Evolutionary conservation across 2,797 vertebrate genomes (phyloP).

Genomic region (Malurus splendens): DNA sequence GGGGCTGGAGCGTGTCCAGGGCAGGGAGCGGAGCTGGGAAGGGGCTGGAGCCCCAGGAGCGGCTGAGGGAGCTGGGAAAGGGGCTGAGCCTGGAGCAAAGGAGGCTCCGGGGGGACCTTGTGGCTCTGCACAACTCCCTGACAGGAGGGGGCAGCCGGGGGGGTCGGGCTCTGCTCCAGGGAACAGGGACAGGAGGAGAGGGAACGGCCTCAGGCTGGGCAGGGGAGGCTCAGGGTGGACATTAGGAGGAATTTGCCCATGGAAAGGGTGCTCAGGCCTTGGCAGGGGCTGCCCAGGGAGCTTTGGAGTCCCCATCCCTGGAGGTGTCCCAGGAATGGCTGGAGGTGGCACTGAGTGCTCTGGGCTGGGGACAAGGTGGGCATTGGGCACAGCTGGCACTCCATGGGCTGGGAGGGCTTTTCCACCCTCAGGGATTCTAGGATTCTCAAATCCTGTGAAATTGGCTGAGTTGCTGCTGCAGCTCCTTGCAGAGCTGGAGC

Average conservation of each 20-base stretch:
- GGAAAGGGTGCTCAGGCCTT: background rate
- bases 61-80: too few species aligned
- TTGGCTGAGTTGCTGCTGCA: background rate
- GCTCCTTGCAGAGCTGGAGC: background rate
- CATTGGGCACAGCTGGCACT: background rate
- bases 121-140: too few species aligned
- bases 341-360: background rate
- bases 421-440: rapidly evolving
- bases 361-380: background rate
- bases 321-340: background rate
- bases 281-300: background rate
- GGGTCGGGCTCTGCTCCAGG: too few species aligned
- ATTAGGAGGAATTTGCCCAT: too few species aligned
- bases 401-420: rapidly evolving
- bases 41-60: background rate
- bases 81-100: too few species aligned
- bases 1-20: background rate
- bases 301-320: background rate
- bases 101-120: too few species aligned
- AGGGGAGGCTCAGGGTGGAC: too few species aligned
- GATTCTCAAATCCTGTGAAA: rapidly evolving
- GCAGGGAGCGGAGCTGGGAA: background rate
- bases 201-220: too few species aligned
- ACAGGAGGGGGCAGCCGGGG: too few species aligned
- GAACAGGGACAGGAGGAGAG: too few species aligned